Conservation (phyloP, 2,113 vertebrate species). For the Gyps fulvus region DNA sequence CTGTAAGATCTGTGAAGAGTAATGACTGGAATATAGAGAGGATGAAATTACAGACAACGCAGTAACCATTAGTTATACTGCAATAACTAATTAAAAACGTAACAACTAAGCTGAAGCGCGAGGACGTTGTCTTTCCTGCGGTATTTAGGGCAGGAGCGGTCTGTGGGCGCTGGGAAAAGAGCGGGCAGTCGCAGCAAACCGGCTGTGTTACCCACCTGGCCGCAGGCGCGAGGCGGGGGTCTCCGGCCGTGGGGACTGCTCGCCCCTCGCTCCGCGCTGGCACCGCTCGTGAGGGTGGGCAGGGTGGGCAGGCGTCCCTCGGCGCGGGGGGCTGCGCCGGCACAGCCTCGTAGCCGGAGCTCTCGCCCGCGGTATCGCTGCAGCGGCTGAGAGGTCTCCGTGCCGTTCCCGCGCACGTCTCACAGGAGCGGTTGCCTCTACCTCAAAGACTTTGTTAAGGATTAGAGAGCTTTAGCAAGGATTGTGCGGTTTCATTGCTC, state of each 20-base stretch:
- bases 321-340: rapidly evolving
- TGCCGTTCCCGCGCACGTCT: rapidly evolving
- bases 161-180: neutral
- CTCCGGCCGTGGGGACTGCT: rapidly evolving
- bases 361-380: rapidly evolving
- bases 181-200: rapidly evolving
- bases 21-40: neutral
- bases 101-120: neutral
- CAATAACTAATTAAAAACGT: neutral
- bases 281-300: rapidly evolving
- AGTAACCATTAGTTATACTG: neutral
- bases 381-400: neutral
- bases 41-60: neutral
- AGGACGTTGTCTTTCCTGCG: neutral
- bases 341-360: neutral
- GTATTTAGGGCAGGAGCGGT: neutral
- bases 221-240: rapidly evolving
- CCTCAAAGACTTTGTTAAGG: conserved; percentile 20
- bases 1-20: neutral
- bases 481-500: neutral
- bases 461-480: conserved; percentile 10
- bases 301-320: rapidly evolving
- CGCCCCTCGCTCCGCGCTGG: rapidly evolving
- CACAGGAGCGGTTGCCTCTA: neutral
- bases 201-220: neutral